phyloP scores from a whole-genome alignment of 2,113 vertebrate species.

The Ophiodon elongatus region DNA sequence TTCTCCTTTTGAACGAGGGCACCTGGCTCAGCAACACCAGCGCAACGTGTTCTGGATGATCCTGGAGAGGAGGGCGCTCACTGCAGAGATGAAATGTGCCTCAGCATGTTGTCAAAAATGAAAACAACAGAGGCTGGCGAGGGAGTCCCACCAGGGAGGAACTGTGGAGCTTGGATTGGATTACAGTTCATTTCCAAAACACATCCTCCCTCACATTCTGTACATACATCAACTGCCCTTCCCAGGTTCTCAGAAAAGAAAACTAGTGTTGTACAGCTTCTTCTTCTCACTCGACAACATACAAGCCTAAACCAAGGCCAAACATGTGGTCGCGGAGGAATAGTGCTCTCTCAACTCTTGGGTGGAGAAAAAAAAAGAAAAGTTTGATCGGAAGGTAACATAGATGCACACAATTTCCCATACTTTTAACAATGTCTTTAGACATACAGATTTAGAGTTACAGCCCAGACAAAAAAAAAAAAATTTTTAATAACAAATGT shows the following conservation, averaged over 20 bases:
- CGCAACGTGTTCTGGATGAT: constrained; percentile 13
- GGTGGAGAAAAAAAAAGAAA: background rate
- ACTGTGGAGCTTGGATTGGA: constrained; percentile 33
- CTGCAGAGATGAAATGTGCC: constrained; percentile 54
- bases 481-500: too few relatives aligned
- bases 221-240: constrained; percentile 15
- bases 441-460: background rate
- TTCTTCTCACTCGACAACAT: constrained; percentile 35
- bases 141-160: constrained; percentile 58
- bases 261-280: constrained; percentile 15
- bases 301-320: constrained; percentile 34
- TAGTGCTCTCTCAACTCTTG: background rate
- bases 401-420: background rate
- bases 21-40: constrained; percentile 38
- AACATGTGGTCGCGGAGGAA: constrained; percentile 17
- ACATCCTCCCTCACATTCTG: constrained; percentile 35
- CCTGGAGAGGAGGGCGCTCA: constrained; percentile 15
- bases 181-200: constrained; percentile 60
- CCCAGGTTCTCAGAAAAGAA: constrained; percentile 29
- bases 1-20: constrained; percentile 27
- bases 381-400: background rate
- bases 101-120: constrained; percentile 52
- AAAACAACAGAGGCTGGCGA: constrained; percentile 45
- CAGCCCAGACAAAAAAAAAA: too few relatives aligned
- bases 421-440: background rate